Evolutionary conservation across 2,888 invertebrate genomes (phyloP).

Genomic region (Drosophila mimica): DNA sequence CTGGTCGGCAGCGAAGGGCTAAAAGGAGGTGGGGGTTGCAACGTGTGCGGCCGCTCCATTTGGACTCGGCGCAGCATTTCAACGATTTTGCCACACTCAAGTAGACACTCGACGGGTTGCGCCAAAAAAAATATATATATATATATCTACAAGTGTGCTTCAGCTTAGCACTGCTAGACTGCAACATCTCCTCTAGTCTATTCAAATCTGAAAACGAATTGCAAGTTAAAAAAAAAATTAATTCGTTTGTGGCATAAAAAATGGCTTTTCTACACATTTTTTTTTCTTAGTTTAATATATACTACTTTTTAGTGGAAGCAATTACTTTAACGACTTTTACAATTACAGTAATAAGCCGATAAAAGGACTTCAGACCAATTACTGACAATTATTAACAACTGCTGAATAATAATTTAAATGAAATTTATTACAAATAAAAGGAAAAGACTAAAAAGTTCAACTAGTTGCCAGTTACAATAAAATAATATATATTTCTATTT

Average conservation of each 20-base stretch:
- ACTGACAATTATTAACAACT: neutral
- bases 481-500: neutral
- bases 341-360: neutral
- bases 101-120: conserved; percentile 58
- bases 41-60: conserved; percentile 25
- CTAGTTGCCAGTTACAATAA: neutral
- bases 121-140: conserved; percentile 24
- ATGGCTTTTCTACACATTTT: neutral
- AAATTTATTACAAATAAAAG: neutral
- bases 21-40: conserved; percentile 16
- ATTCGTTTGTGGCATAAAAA: neutral
- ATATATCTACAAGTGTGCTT: neutral
- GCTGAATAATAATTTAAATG: neutral
- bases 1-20: neutral
- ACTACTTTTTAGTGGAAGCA: neutral
- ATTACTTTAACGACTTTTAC: neutral
- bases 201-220: neutral
- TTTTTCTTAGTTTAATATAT: neutral
- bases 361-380: neutral
- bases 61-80: conserved; percentile 54
- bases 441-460: neutral
- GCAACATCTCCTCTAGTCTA: conserved; percentile 24
- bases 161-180: neutral
- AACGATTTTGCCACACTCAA: conserved; percentile 63
- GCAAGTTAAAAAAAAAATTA: neutral